phyloP scores from a whole-genome alignment of 2,888 invertebrate species.

The Agrotis clavis region DNA sequence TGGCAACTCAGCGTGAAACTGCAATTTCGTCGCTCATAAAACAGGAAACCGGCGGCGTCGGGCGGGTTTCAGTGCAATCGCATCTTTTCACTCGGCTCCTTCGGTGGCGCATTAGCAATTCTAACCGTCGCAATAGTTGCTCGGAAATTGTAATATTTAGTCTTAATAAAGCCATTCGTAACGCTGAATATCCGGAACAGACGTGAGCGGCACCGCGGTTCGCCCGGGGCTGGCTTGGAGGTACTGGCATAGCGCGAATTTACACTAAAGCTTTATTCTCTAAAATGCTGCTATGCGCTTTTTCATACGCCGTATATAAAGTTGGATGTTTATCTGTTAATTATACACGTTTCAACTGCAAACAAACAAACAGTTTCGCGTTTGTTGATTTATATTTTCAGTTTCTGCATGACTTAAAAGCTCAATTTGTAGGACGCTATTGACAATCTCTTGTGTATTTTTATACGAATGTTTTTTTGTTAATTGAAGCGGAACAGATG shows the following conservation, averaged over 20 bases:
- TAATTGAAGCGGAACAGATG: conserved; percentile 67
- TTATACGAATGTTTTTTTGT: conserved; percentile 41
- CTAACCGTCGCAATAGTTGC: conserved; percentile 86
- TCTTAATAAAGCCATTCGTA: conserved; percentile 90
- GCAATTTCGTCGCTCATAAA: conserved; percentile 87
- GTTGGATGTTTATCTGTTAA: conserved; percentile 47
- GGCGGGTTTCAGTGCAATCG: conserved; percentile 80
- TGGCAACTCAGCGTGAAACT: conserved; percentile 80
- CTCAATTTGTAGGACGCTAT: conserved; percentile 13
- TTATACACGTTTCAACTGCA: conserved; percentile 42
- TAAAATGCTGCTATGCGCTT: conserved; percentile 43
- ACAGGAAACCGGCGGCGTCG: conserved; percentile 78
- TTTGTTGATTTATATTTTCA: conserved; percentile 25
- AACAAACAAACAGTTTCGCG: conserved; percentile 30
- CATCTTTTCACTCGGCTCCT: conserved; percentile 86
- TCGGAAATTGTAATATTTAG: conserved; percentile 88
- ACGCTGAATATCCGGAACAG: conserved; percentile 86
- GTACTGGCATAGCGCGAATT: conserved; percentile 72
- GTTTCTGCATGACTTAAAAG: conserved; percentile 13
- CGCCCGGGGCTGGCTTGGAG: conserved; percentile 76
- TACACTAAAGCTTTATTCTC: conserved; percentile 75
- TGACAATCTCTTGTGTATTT: conserved; percentile 28
- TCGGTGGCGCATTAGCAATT: conserved; percentile 86
- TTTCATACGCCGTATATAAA: conserved; percentile 39
- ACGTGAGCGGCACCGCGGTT: conserved; percentile 77